Evolutionary conservation across 2,113 vertebrate genomes (phyloP), one percentile per base, ranked within the genome.

Genomic region (Grantiella picta): DNA sequence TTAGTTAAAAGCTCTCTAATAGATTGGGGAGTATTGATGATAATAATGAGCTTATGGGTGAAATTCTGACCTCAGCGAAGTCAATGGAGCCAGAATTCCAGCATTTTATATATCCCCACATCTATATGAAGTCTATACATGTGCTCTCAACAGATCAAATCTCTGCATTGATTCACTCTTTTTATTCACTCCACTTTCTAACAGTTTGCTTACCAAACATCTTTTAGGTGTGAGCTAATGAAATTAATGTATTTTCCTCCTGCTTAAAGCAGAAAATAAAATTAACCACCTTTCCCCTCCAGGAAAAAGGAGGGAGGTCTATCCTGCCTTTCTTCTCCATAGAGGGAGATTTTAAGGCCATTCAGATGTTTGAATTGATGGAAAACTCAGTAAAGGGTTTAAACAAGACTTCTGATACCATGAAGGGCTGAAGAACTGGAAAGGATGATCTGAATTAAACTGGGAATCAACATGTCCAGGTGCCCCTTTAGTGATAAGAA

Each of bases 1-100:
- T 96, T 38, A 93, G 85, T 96, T 96, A 96, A 97, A 97, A 96
- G 96, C 96, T 94, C 90, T 89, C 24, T 94, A 96, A 96, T 97
- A 90, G 94, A 96, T 95, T 96, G 94, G 95, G 82, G 93, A 88
- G 79, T 94, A 97, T 95, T 89, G 94, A 96, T 90, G 47, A 71
- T 45, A 86, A 90, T 97, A 95, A 96, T 52, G 84, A 96, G 95
- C 90, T 97, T 96, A 96, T 50, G 90, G 93, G 82, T 97, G 94
- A 96, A 92, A 82, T 53, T 64, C 47, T 97, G 90, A 96, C 94
- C 94, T 78, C 65, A 2, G 44, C 38, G 35, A 68, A 90, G 85
- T 75, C 85, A 86, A 23, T 78, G 8, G 22, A 75, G 85, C 13
- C 4, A 18, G 27, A 76, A 56, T 86, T 71, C 14, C 72, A 13